Evolutionary conservation across 1,140 invertebrate genomes (phyloP).

Genomic region (Riptortus pedestris): DNA sequence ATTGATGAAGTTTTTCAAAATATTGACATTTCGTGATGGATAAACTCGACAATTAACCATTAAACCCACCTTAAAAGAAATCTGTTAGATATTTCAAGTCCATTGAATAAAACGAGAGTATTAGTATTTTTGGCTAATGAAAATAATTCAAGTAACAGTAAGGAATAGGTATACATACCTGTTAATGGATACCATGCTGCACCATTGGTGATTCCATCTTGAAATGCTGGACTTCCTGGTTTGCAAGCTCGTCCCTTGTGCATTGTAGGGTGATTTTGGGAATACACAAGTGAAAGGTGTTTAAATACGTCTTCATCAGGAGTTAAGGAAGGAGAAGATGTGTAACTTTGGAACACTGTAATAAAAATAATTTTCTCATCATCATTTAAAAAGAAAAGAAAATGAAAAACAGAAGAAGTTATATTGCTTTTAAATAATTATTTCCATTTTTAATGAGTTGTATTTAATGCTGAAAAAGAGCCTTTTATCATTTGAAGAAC

Average conservation of each 20-base stretch:
- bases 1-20: too few relatives aligned
- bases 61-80: too few relatives aligned
- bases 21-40: too few relatives aligned
- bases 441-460: background rate
- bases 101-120: too few relatives aligned
- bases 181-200: conserved; percentile 86
- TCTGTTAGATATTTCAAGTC: too few relatives aligned
- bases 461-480: too few relatives aligned
- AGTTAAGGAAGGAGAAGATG: conserved; percentile 42
- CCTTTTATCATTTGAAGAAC: too few relatives aligned
- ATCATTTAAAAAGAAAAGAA: too few relatives aligned
- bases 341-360: conserved; percentile 37
- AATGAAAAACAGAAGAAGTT: too few relatives aligned
- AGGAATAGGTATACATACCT: conserved; percentile 47
- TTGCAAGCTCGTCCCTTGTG: conserved; percentile 70
- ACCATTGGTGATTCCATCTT: conserved; percentile 82
- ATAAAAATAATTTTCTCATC: background rate
- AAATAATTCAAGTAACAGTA: too few relatives aligned
- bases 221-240: conserved; percentile 55
- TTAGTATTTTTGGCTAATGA: too few relatives aligned
- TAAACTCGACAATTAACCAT: too few relatives aligned
- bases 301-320: conserved; percentile 92
- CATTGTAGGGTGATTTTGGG: conserved; percentile 80
- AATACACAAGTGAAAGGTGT: conserved; percentile 78
- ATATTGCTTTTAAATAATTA: conserved; percentile 1